Base-by-base conservation (phyloP, 1,140 invertebrate species). In the Nasonia giraulti region DNA sequence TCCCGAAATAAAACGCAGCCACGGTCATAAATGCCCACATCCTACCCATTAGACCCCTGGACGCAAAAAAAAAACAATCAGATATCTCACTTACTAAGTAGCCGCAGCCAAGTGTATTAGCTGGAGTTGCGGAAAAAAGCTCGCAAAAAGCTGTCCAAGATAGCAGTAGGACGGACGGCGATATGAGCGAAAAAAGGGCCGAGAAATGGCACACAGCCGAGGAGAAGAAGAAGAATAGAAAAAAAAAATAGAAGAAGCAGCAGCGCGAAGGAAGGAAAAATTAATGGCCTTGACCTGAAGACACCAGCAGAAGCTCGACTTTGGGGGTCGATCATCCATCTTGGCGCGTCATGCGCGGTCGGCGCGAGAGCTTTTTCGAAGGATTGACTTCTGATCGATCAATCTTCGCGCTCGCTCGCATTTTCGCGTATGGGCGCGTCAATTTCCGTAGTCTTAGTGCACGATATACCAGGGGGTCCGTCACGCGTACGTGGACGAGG, bases 381-480 rank as follows among this genome's bases (percentile, higher is more conserved):
- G 27, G 68, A 85, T 80, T 80, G 69, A 80, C 77, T 85, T 80
- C 77, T 80, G 73, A 85, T 85, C 78, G 73, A 85, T 85, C 73
- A 85, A 85, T 85, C 82, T 84, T 81, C 20, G 62, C 50, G 50
- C 12, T 37, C 33, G 73, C 12, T 33, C 31, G n/a, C 33, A 44
- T 47, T 80, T 68, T 80, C 37, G 40, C 66, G 68, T 71, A 80
- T 40, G 12, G 27, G 4, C 76, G 50, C 62, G 62, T 80, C 78
- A 80, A 80, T 68, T 80, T 27, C 33, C 62, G 62, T 20, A 44
- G 50, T 14, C 68, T 27, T 27, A 27, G 20, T 6, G 62, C 44
- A 62, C 55, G 77, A 37, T 79, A 31, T 20, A 27, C 27, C 23
- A 47, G 27, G 2, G 77, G 11, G n/a, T 33, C 12, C 47, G 76